Base-by-base conservation (phyloP, 1,140 invertebrate genomes). In the Euwallacea similis region DNA sequence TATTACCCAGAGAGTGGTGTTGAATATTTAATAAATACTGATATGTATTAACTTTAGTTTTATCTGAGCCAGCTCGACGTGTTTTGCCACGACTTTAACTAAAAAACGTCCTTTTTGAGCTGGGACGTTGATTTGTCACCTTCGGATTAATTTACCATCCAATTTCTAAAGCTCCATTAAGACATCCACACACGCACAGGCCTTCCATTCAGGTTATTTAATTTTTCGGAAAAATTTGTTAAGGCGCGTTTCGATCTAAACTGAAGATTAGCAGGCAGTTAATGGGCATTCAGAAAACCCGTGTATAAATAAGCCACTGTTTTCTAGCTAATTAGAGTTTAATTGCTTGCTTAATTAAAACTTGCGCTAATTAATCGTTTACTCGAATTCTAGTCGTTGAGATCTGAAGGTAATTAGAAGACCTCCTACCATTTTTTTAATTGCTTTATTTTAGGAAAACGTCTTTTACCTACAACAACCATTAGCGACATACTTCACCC, bases 321-420 rank as follows among this genome's bases (percentile, higher is more conserved):
- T 69, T 69, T 69, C 67, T 63, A 69, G 67, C 67, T 69, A 69
- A 69, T 69, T 69, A 69, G 59, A 62, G 46, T 69, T 69, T 69
- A 69, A 69, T 69, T 69, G 67, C 67, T 63, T 69, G 59, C 59
- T 69, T 69, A 69, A 69, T 69, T 69, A 69, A 69, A 69, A 69
- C n/a, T 55, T 44, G 56, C 33, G 56, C 67, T 63, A 69, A 69
- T 69, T 69, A 69, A 69, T 69, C 55, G 43, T 41, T 46, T 41
- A 60, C 46, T 50, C 46, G 46, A 50, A 50, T 50, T 50, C 46
- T 50, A 50, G 9, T 6, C 46, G 46, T 11, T 10, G 3, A 13
- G 46, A 50, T 50, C 46, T 50, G 46, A 50, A 11, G 46, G 46
- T 50, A 50, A 50, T 50, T 50, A 50, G 46, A 50, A 50, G 46